Base-by-base conservation (phyloP, 2,888 invertebrate genomes). In the Limnephilus auricula region DNA sequence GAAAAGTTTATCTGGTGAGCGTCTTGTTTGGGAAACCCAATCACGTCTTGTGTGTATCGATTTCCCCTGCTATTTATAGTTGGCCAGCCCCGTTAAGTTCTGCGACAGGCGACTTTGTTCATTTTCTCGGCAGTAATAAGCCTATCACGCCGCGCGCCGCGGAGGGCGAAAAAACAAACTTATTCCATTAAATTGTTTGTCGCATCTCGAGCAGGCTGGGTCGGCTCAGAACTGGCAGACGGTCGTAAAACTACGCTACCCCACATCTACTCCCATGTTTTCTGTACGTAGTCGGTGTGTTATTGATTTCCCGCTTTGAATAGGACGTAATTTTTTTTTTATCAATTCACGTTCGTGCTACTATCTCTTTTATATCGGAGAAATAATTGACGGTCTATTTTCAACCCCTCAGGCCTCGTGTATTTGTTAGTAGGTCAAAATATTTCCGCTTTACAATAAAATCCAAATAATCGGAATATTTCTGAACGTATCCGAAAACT, bases 111-210 rank as follows among this genome's bases (percentile, higher is more conserved):
- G 85, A 18, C 89, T 79, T 40, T 80, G 37, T 80, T 80, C 45
- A 45, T 89, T 45, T 80, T 89, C 89, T 50, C 40, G 30, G 37
- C 80, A 80, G 32, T 89, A 40, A 88, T 88, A 78, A 31, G 79
- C 45, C 86, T 45, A 30, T 40, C 45, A 18, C 87, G 65, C 65
- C 78, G 87, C 65, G 30, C 31, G 79, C 25, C 32, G 78, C 25
- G 78, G 40, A 79, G 78, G 37, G 78, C 45, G 34, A 88, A 34
- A 78, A 78, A 78, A 88, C 78, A 88, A 88, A 88, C 79, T 88
- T 88, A 88, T 88, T 88, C 87, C 87, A 88, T 88, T 88, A 88
- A 88, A 79, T 88, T 65, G 87, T 88, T 25, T 88, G 79, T 32
- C 79, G 85, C 85, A 34, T 40, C 25, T 85, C 40, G 25, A 25